Conservation (phyloP, 2,113 vertebrate species). For the Erythrolamprus reginae region DNA sequence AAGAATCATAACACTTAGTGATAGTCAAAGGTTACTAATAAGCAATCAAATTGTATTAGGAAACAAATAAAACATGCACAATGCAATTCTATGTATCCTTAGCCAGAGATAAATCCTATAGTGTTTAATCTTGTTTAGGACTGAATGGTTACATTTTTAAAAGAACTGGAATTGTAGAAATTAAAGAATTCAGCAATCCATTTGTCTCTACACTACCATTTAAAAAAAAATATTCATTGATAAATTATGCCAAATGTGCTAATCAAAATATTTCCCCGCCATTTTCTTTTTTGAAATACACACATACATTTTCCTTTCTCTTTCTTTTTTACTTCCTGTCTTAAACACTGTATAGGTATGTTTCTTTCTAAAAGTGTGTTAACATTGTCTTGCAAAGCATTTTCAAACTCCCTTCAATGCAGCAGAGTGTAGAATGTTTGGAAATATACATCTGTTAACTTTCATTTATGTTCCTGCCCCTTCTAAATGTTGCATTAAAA, state of each 20-base stretch:
- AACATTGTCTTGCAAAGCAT: neutral
- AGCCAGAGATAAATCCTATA: neutral
- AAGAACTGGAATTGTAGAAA: neutral
- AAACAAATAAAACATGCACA: no score
- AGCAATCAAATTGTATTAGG: no score
- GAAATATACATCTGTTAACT: constrained; percentile 30
- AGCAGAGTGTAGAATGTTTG: constrained; percentile 34
- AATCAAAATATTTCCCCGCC: neutral
- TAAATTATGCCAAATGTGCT: neutral
- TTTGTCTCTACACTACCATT: neutral
- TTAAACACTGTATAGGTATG: neutral
- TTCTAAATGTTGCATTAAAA: neutral
- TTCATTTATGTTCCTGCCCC: constrained; percentile 45
- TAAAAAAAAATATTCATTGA: constrained; percentile 9
- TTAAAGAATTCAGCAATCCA: neutral
- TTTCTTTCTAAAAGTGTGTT: neutral
- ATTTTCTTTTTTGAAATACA: neutral
- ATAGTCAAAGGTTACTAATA: no score
- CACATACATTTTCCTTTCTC: neutral
- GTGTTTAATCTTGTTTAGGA: neutral
- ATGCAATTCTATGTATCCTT: neutral
- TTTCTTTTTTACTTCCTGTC: neutral
- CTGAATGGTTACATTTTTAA: neutral
- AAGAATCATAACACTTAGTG: no score
- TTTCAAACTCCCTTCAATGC: constrained; percentile 9